Base-by-base conservation (phyloP, 2,113 vertebrate genomes). In the Acanthisitta chloris region DNA sequence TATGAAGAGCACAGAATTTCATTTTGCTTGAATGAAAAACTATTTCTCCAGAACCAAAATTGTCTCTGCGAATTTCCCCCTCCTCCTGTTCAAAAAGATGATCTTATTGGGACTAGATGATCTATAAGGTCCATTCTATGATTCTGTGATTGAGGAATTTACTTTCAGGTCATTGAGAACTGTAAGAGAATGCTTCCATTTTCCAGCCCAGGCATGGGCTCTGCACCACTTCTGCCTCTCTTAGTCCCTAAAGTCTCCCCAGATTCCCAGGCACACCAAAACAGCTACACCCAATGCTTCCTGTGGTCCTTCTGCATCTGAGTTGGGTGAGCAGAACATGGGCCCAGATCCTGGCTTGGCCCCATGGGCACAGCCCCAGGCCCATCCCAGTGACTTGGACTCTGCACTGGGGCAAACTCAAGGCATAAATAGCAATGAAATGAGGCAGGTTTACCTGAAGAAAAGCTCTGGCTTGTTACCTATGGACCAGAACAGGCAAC, bases 271-370 rank as follows among this genome's bases (percentile, higher is more conserved):
- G 25, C 14, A n/a, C 1, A n/a, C n/a, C n/a, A n/a, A n/a, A n/a
- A n/a, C 51, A 73, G 11, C 36, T 15, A 9, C 43, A 51, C 21
- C 8, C 36, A 73, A 40, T 9, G 6, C 5, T 15, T 70, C 3
- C 20, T 8, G 15, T 3, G 10, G 13, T 16, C 0, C 0, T 14
- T 34, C 9, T 25, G 19, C 14, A 7, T 42, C 12, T 9, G 24
- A 48, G 36, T 4, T 0, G 2, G 61, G 48, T 3, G 5, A 82
- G 34, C 5, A 42, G 49, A 67, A 14, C 7, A 3, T 18, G 17
- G 19, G 7, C 3, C 10, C 33, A 28, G 14, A 9, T 40, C 19
- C 33, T 46, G 38, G 26, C 42, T 49, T 3, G 5, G 24, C 52
- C n/a, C n/a, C n/a, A n/a, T n/a, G n/a, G n/a, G n/a, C n/a, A n/a